Base-by-base conservation (phyloP, 2,113 vertebrate species). In the Anoura caudifer region DNA sequence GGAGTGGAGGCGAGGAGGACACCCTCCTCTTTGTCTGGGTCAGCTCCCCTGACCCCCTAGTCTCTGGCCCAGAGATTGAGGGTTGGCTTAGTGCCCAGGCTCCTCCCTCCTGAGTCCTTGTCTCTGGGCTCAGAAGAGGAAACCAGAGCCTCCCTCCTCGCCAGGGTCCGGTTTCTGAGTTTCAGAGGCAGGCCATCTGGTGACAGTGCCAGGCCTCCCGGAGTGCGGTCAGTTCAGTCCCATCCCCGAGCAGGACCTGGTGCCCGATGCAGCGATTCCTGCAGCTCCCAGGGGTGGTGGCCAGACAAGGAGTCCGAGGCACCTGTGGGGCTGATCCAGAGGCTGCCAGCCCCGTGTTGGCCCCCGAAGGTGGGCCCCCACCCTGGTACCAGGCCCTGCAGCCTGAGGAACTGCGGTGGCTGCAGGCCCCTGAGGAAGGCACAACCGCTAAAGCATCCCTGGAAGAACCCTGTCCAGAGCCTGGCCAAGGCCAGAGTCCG, bases 341-440 rank as follows among this genome's bases (percentile, higher is more conserved):
- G 88, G 99, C 98, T 61, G 98, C 98, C 43, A 99, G 99, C 96
- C 99, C 99, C 0, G 99, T 99, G 97, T 96, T 99, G 97, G 98
- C 97, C 63, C 98, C 99, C 0, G 99, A 99, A 43, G 97, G 98
- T 0, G 98, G 97, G 12, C 98, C 99, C 33, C 99, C 99, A 2
- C 61, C 98, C 65, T 99, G 99, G 99, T 99, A 99, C 98, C 99
- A 96, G 38, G 98, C 99, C 36, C 98, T 99, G 87, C 99, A 98
- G 97, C 99, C 99, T 0, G 99, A 99, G 2, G 99, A 99, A 96
- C 98, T 99, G 50, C 98, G 92, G 81, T 98, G 99, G 91, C 99
- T 99, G 1, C 98, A 99, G 56, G 83, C 97, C 26, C 95, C 97
- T 0, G 91, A 98, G 31, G 96, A 94, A 38, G 98, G 98, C 86